Evolutionary conservation across 2,113 vertebrate genomes (phyloP), one percentile per base, ranked within the genome.

Genomic region (Bambusicola thoracicus): DNA sequence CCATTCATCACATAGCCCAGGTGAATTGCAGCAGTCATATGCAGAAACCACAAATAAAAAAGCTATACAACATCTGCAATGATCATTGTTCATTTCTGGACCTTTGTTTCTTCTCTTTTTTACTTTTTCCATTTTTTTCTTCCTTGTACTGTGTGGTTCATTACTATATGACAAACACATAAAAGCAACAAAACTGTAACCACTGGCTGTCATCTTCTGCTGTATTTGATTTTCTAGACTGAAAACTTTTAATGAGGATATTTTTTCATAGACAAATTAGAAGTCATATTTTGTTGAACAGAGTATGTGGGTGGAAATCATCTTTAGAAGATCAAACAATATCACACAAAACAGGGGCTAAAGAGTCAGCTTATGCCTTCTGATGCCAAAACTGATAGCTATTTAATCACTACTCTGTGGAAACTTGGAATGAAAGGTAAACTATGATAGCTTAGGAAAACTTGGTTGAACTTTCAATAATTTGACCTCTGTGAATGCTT

Each of bases 401-500:
- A 91, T 91, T 96, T 96, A 91, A 96, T 93, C 79, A 62, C 58
- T 74, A 24, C 40, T 87, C 27, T 11, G 61, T 91, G 68, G 66
- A 92, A 96, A 51, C 55, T 41, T 24, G 46, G 73, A 76, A 82
- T 81, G 25, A 63, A 68, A 95, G 83, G 93, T 95, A 96, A 96
- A 95, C 92, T 95, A 87, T 69, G 86, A 91, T 87, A 87, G 22
- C 94, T 95, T 92, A 96, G 88, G 78, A 95, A 97, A 97, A 97
- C 77, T 88, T 95, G 38, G 90, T 95, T 96, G 94, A 95, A 87
- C 84, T 95, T 97, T 89, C 88, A 62, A 95, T 95, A 95, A 92
- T 95, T 81, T 96, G 94, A 97, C 87, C 83, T 94, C 69, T 95
- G 73, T 25, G 56, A 89, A 87, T 74, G 86, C 89, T 96, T 94